Base-by-base conservation (phyloP, 1,140 invertebrate genomes). In the Micrasema longulum region DNA sequence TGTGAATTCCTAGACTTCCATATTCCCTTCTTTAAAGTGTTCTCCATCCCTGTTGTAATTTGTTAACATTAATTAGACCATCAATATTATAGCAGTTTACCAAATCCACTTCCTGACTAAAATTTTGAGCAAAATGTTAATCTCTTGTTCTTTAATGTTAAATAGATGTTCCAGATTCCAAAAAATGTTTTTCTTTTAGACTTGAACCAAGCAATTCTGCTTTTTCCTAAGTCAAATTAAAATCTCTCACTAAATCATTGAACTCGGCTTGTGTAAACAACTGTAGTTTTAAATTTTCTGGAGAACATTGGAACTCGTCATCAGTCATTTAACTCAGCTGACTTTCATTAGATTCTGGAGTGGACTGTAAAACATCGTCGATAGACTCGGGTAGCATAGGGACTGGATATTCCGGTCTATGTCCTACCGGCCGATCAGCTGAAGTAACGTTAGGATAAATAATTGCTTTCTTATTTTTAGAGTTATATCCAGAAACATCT, bases 401-500 rank as follows among this genome's bases (percentile, higher is more conserved):
- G 31, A 73, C 62, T 48, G 71, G 47, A 65, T 73, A 18, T 18
- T 57, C 48, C 50, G 64, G 62, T 14, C 73, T 63, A 69, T 74
- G 71, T 57, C 67, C 47, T 36, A 72, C n/a, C n/a, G n/a, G n/a
- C n/a, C n/a, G n/a, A n/a, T n/a, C n/a, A n/a, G n/a, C n/a, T n/a
- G n/a, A n/a, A n/a, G n/a, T n/a, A n/a, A n/a, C 71, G 35, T 72
- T 57, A 65, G 69, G 66, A 65, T 73, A 73, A 23, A 22, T 23
- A 36, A 74, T 74, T 74, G 73, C 38, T n/a, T n/a, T n/a, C n/a
- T n/a, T n/a, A n/a, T 76, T 76, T 69, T 75, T 76, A 36, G 41
- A 70, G 64, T 76, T 75, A 50, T 45, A 73, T 47, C 72, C 70
- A 45, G 53, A 41, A 14, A 76, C 63, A 60, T 70, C 53, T 57